Conservation (phyloP, 2,888 invertebrate species). For the Clivina fossor region DNA sequence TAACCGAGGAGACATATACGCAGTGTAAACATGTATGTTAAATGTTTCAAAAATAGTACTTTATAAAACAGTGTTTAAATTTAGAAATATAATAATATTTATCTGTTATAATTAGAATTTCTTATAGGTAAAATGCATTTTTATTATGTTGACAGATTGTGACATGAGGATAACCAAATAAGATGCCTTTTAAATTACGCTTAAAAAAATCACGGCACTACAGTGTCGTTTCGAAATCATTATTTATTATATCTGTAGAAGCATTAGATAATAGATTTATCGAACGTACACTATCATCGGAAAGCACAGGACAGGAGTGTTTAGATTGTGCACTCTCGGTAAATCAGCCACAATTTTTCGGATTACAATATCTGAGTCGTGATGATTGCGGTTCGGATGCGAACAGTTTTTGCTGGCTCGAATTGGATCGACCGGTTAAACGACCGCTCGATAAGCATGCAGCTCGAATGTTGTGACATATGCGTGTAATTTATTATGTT, state of each 20-base stretch:
- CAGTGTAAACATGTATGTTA: too few species aligned
- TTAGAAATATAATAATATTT: too few species aligned
- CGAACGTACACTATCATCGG: slow-evolving; percentile 93
- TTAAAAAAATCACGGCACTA: slow-evolving; percentile 93
- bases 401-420: slow-evolving; percentile 81
- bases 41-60: too few species aligned
- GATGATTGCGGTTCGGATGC: slow-evolving; percentile 52
- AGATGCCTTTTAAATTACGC: slow-evolving; percentile 91
- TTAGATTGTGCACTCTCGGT: slow-evolving; percentile 93
- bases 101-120: too few species aligned
- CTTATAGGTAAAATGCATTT: too few species aligned
- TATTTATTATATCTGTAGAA: slow-evolving; percentile 95
- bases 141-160: too few species aligned
- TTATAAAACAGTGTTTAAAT: too few species aligned
- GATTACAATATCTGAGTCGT: slow-evolving; percentile 77
- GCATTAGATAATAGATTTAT: slow-evolving; percentile 89
- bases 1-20: too few species aligned
- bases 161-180: too few species aligned
- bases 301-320: slow-evolving; percentile 92
- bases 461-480: slow-evolving; percentile 77
- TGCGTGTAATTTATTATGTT: slow-evolving; percentile 95
- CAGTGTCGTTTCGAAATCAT: slow-evolving; percentile 94
- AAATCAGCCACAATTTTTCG: slow-evolving; percentile 92
- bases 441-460: slow-evolving; percentile 94
- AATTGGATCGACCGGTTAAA: slow-evolving; percentile 89